These are phyloP conservation scores for Helobdella robusta DNA, from an alignment of 2,888 invertebrate genomes.

Conservation along the genomic window DNA sequence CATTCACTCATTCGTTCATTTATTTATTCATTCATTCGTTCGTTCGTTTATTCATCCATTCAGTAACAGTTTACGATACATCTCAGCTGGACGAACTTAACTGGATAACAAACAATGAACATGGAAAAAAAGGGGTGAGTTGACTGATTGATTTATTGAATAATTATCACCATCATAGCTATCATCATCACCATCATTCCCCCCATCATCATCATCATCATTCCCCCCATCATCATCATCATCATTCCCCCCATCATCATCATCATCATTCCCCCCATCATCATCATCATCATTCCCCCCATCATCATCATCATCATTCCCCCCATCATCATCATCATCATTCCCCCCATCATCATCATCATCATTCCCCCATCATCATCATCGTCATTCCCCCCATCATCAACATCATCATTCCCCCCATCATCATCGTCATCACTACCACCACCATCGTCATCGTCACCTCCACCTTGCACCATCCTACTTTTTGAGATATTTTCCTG, in stretches of 20 bases:
- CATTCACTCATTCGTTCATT: too few species aligned
- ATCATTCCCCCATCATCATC: conserved; percentile 22
- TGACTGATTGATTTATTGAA: too few species aligned
- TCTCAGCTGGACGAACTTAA: conserved; percentile 2
- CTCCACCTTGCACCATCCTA: too few species aligned
- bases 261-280: neutral
- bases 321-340: conserved; percentile 21
- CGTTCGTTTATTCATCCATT: neutral
- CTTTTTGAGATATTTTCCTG: too few species aligned
- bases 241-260: neutral
- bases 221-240: neutral
- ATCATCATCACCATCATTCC: neutral
- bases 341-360: conserved; percentile 18
- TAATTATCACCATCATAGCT: too few species aligned
- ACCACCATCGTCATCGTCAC: conserved; percentile 7
- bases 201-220: neutral
- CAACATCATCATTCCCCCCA: neutral
- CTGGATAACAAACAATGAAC: conserved; percentile 6
- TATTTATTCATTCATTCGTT: neutral
- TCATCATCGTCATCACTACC: conserved; percentile 7
- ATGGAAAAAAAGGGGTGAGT: conserved; percentile 17
- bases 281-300: conserved; percentile 22
- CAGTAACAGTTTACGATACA: conserved; percentile 6
- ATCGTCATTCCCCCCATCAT: conserved; percentile 11
- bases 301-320: conserved; percentile 17